These are phyloP conservation scores for Seira sanloemensis DNA, from an alignment of 2,888 invertebrate species.

Conservation along the genomic window DNA sequence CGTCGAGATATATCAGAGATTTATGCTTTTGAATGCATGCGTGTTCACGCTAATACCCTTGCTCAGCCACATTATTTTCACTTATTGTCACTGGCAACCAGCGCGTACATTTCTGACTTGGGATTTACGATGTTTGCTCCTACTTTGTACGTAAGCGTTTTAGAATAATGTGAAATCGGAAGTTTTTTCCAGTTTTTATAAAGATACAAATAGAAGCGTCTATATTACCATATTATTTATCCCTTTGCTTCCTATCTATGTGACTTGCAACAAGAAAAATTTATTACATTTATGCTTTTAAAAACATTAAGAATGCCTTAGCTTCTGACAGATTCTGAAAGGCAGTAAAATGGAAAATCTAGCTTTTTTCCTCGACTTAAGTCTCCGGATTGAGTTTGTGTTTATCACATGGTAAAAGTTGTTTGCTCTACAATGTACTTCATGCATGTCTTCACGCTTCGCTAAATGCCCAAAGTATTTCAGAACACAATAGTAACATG, in stretches of 20 bases:
- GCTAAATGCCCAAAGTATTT: too few species aligned
- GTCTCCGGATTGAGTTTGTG: not conserved
- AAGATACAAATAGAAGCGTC: too few species aligned
- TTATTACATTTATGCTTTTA: not conserved
- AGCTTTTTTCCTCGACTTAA: not conserved
- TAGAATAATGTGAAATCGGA: not conserved
- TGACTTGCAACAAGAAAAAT: too few species aligned
- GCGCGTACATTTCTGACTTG: slow-evolving; percentile 7
- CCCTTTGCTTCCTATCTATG: too few species aligned
- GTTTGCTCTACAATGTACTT: not conserved
- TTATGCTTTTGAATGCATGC: slow-evolving; percentile 32
- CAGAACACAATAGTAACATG: too few species aligned
- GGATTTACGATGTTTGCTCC: slow-evolving; percentile 20
- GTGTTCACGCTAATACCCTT: slow-evolving; percentile 25
- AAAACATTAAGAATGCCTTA: not conserved
- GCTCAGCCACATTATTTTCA: slow-evolving; percentile 39
- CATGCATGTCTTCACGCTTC: not conserved
- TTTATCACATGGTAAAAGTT: not conserved
- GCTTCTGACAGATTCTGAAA: not conserved
- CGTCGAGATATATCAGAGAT: slow-evolving; percentile 23
- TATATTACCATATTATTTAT: too few species aligned
- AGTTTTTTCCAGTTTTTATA: too few species aligned
- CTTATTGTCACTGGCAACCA: slow-evolving; percentile 10
- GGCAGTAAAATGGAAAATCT: not conserved
- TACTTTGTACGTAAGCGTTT: not conserved